Evolutionary conservation across 2,888 invertebrate species (phyloP).

Genomic region (Archips crataeganus): DNA sequence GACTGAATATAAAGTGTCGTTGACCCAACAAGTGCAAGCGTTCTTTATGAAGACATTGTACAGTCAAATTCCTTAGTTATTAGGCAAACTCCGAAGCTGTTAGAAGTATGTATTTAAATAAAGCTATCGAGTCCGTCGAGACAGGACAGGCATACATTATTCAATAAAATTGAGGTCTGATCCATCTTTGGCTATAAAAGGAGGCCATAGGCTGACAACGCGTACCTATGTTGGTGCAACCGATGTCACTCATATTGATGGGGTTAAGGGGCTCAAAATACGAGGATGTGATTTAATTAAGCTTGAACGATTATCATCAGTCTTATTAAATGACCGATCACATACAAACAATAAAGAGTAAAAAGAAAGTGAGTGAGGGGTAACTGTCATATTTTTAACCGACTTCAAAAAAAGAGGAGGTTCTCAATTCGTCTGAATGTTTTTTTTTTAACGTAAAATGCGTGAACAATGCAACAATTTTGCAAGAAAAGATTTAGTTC

Average conservation of each 20-base stretch:
- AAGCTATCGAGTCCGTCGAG: slow-evolving; percentile 13
- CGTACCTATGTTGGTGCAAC: neutral
- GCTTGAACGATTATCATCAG: neutral
- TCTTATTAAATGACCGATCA: too few species aligned
- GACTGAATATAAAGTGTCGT: neutral
- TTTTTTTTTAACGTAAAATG: too few species aligned
- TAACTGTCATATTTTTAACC: too few species aligned
- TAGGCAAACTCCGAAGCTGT: neutral
- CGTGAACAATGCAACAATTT: too few species aligned
- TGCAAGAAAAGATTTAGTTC: too few species aligned
- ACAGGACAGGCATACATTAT: slow-evolving; percentile 25
- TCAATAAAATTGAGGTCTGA: slow-evolving; percentile 21
- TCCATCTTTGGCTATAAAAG: slow-evolving; percentile 27
- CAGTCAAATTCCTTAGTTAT: slow-evolving; percentile 13
- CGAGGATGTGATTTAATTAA: neutral
- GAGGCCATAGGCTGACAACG: slow-evolving; percentile 9
- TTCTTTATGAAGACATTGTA: slow-evolving; percentile 18
- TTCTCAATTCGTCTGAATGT: too few species aligned
- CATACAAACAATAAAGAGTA: too few species aligned
- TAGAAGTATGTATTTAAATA: slow-evolving; percentile 18
- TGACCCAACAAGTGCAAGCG: slow-evolving; percentile 20
- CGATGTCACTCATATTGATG: neutral
- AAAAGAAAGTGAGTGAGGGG: too few species aligned
- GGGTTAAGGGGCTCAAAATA: neutral
- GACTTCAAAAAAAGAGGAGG: too few species aligned